A percentile compares a stretch with the other conserved stretches of the same genome.
Conservation (phyloP, 2,113 vertebrate species). For the Calidris pugnax region DNA sequence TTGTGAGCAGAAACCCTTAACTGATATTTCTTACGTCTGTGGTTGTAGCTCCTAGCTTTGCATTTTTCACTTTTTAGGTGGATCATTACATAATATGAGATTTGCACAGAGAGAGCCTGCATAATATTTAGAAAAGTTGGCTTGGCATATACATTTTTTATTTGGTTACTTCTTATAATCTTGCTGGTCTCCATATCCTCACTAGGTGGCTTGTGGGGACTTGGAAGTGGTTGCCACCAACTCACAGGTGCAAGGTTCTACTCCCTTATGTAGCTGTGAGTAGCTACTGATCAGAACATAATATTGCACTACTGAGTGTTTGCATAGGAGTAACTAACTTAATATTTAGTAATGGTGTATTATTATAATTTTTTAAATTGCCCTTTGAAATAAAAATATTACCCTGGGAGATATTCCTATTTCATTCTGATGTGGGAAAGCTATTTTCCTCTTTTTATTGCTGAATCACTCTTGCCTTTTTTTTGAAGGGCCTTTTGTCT, state of each 20-base stretch:
- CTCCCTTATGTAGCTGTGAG: rapidly evolving
- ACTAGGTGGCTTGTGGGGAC: neutral
- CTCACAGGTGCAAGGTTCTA: neutral
- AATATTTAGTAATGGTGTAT: neutral
- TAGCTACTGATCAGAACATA: neutral
- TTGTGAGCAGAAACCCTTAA: neutral
- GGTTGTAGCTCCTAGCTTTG: neutral
- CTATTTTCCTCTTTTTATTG: neutral
- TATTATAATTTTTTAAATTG: neutral
- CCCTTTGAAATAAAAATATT: neutral
- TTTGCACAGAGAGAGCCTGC: neutral
- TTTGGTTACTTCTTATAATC: neutral
- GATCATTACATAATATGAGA: neutral
- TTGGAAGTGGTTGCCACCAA: neutral
- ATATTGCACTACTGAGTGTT: neutral
- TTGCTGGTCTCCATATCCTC: neutral
- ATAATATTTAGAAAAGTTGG: neutral
- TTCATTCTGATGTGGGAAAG: neutral
- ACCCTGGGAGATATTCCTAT: neutral
- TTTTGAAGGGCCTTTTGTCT: neutral
- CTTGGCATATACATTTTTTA: neutral
- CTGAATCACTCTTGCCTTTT: neutral
- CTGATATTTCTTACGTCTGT: neutral
- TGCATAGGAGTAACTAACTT: neutral
- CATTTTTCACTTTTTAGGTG: neutral